Conservation (phyloP, 2,888 invertebrate species). For the Zygogramma bicolorata region DNA sequence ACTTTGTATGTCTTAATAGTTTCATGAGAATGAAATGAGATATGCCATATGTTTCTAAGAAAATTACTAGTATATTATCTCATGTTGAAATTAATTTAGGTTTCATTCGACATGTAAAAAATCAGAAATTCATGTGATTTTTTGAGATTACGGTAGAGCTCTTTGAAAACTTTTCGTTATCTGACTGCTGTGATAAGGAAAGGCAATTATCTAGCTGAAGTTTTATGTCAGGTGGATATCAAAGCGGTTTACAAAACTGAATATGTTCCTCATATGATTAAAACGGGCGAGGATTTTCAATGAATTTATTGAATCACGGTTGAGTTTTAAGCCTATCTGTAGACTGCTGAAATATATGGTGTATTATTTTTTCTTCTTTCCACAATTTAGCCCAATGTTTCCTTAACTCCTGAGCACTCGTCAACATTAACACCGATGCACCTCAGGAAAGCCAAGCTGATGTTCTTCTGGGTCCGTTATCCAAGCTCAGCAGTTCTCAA, state of each 20-base stretch:
- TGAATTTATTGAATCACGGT: no score
- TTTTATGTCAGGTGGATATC: no score
- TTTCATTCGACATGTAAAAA: neutral
- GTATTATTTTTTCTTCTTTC: constrained; percentile 47
- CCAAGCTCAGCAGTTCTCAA: constrained; percentile 99
- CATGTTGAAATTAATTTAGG: neutral
- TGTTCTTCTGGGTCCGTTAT: constrained; percentile 99
- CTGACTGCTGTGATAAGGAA: no score
- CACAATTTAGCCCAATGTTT: constrained; percentile 66
- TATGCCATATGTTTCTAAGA: constrained; percentile 51
- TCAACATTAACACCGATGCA: constrained; percentile 99
- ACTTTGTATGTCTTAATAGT: constrained; percentile 31
- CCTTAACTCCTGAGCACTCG: constrained; percentile 92
- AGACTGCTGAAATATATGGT: constrained; percentile 1
- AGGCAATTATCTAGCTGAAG: no score
- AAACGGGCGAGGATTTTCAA: no score
- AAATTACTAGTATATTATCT: constrained; percentile 15
- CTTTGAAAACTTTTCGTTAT: no score
- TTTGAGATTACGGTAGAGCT: no score
- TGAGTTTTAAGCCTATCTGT: no score
- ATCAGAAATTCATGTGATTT: no score
- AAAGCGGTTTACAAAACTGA: no score
- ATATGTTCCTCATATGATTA: no score
- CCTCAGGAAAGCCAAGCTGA: constrained; percentile 99
- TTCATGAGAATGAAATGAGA: constrained; percentile 25